Evolutionary conservation across 2,888 invertebrate species (phyloP), one percentile per base, ranked within the genome.

Genomic region (Trissolcus japonicus): DNA sequence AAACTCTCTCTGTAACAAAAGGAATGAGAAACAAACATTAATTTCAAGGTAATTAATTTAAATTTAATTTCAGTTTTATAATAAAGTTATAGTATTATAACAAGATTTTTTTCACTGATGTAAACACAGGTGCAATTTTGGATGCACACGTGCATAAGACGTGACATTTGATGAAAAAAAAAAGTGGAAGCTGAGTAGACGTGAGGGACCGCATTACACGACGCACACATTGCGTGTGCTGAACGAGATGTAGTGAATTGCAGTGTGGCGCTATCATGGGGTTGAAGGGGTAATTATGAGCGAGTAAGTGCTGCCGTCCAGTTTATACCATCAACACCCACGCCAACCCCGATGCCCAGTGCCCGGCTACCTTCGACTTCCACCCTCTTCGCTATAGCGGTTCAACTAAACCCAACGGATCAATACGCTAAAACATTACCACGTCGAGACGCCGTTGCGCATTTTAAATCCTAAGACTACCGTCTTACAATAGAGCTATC

Each of bases 361-460:
- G 73, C 82, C 74, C 78, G 59, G 78, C 80, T 80, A 79, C 79
- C 82, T 81, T 78, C 78, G 77, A 56, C 71, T 73, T 66, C 73
- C 79, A 81, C 79, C 82, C 81, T 82, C 82, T 81, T 82, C 79
- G 73, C 82, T 77, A n/a, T n/a, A 74, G 81, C 81, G 78, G 80
- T 82, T 83, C 84, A 83, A 85, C 85, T 85, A 85, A 84, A 83
- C 83, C 81, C 84, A 82, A 83, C 85, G 87, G 88, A 87, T 88
- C 87, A 88, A 88, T 88, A 88, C 87, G 87, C 86, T 87, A 87
- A 87, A 87, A 87, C 87, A 87, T 87, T 86, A 84, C 87, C 84
- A 85, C 86, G 85, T 83, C 85, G 86, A 84, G 84, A 86, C 84
- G 83, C 84, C 83, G 82, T 79, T 80, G 79, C 75, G 79, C 82